phyloP scores from a whole-genome alignment of 2,797 vertebrate genomes.

The Caiman crocodilus region DNA sequence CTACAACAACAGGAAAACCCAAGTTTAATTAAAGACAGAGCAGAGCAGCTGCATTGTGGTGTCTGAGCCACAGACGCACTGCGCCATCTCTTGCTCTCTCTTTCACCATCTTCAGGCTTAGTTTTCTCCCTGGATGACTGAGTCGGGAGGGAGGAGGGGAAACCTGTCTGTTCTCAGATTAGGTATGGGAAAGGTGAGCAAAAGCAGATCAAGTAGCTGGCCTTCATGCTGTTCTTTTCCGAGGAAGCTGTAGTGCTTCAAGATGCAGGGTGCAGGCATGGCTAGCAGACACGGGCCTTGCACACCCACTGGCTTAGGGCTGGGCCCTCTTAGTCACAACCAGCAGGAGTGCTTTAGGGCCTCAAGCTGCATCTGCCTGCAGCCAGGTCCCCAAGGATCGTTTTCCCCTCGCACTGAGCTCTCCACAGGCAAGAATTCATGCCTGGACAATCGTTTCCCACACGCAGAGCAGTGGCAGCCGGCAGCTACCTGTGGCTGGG shows the following conservation, averaged over 20 bases:
- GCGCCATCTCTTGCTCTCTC: not conserved
- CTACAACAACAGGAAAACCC: slow-evolving; percentile 79
- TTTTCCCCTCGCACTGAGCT: no score
- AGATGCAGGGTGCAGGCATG: not conserved
- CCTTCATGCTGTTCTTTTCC: not conserved
- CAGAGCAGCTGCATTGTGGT: slow-evolving; percentile 56
- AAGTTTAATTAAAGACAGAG: slow-evolving; percentile 84
- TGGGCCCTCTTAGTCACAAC: no score
- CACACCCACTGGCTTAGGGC: no score
- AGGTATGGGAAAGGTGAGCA: not conserved
- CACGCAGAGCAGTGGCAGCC: no score
- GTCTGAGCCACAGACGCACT: slow-evolving; percentile 46
- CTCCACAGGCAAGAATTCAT: no score
- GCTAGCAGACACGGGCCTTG: no score
- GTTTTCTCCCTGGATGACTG: slow-evolving; percentile 27
- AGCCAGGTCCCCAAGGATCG: no score
- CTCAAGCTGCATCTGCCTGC: no score
- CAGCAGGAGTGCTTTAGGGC: no score
- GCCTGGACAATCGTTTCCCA: no score
- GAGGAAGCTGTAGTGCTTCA: not conserved
- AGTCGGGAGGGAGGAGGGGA: slow-evolving; percentile 15
- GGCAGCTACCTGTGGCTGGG: no score
- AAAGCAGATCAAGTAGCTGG: not conserved
- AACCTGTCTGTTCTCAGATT: slow-evolving; percentile 2
- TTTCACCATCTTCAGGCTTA: slow-evolving; percentile 54